These are phyloP conservation scores for Parotocinclus haroldoi DNA, from an alignment of 2,797 vertebrate species.

Conservation along the genomic window DNA sequence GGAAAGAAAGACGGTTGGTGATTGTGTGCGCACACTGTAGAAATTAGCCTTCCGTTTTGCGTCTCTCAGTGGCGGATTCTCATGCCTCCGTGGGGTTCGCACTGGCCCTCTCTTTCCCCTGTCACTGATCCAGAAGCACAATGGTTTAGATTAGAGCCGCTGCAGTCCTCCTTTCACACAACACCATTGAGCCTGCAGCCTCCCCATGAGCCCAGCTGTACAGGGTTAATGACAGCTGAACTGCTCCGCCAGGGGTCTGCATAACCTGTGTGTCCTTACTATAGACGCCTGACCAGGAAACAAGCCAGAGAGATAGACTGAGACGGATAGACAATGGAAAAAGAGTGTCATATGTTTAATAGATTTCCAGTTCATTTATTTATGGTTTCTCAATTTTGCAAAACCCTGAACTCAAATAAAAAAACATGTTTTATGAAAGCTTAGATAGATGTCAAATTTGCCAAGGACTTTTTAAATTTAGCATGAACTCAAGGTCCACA, in stretches of 20 bases:
- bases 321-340: conserved; percentile 37
- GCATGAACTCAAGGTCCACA: too few relatives aligned
- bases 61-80: conserved; percentile 50
- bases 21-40: conserved; percentile 11
- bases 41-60: conserved; percentile 43
- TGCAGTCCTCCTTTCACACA: conserved; percentile 16
- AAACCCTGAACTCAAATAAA: too few relatives aligned
- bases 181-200: conserved; percentile 18
- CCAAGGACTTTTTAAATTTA: too few relatives aligned
- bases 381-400: too few relatives aligned
- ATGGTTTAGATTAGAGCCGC: conserved; percentile 42
- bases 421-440: too few relatives aligned
- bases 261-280: conserved; percentile 23
- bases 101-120: conserved; percentile 30
- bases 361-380: too few relatives aligned
- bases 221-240: conserved; percentile 48
- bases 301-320: conserved; percentile 43
- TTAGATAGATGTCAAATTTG: too few relatives aligned
- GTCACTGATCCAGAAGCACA: conserved; percentile 35
- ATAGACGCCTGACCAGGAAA: conserved; percentile 27
- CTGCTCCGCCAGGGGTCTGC: conserved; percentile 30
- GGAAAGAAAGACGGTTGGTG: neutral
- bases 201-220: conserved; percentile 44
- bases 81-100: conserved; percentile 52
- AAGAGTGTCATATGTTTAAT: too few relatives aligned